phyloP scores from a whole-genome alignment of 2,888 invertebrate genomes.

The Scaptodrosophila latifasciaeformis region DNA sequence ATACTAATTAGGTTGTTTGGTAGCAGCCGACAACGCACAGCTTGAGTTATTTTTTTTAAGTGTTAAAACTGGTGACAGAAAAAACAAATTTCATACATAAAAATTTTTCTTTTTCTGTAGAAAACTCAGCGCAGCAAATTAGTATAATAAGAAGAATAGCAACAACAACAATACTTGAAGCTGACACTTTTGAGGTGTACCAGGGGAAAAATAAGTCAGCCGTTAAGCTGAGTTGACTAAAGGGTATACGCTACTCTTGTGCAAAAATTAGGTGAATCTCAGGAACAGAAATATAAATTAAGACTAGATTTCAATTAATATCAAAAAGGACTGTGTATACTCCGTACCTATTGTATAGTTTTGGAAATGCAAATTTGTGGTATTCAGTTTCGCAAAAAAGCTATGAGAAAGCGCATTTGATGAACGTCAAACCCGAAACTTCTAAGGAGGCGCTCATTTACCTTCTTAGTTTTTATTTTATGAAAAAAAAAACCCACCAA shows the following conservation, averaged over 20 bases:
- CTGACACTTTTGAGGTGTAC: slow-evolving; percentile 43
- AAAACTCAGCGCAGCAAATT: slow-evolving; percentile 35
- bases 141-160: slow-evolving; percentile 29
- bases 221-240: neutral
- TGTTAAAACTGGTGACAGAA: slow-evolving; percentile 56
- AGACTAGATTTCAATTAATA: no score
- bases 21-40: slow-evolving; percentile 20
- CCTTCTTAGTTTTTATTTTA: neutral
- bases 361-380: no score
- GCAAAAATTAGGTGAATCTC: no score
- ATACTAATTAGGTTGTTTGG: slow-evolving; percentile 64
- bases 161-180: slow-evolving; percentile 41
- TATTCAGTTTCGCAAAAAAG: no score
- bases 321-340: no score
- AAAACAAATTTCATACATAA: slow-evolving; percentile 28
- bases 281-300: no score
- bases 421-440: no score
- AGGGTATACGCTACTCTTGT: slow-evolving; percentile 21
- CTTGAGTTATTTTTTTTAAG: slow-evolving; percentile 44
- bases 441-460: neutral
- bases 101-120: no score
- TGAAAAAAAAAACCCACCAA: slow-evolving; percentile 2
- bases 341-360: no score
- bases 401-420: no score
- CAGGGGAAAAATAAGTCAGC: slow-evolving; percentile 5